Evolutionary conservation across 2,113 vertebrate species (phyloP), one percentile per base, ranked within the genome.

Genomic region (Scopus umbretta): DNA sequence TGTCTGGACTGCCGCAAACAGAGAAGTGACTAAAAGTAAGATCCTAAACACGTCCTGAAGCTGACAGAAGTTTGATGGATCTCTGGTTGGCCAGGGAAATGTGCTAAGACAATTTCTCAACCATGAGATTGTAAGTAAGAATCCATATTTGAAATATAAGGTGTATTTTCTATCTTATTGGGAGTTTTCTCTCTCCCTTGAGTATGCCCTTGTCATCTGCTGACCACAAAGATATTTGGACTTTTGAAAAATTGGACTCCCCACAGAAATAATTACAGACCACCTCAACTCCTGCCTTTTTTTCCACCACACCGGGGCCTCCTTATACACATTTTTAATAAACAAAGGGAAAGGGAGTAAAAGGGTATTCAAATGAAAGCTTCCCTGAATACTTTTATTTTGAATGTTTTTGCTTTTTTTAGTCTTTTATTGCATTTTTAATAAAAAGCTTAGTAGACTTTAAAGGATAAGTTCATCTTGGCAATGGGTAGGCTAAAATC

Each of bases 341-440:
- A 82, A 56, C 56, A 92, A 79, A 81, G 71, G 30, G 76, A 84
- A 84, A 86, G 52, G 52, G 29, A 94, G 38, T 91, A 89, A 86
- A 88, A 87, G 47, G 34, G 56, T 59, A 86, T 90, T 93, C 34
- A 92, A 86, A 96, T 80, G 23, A 95, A 95, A 86, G 75, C 59
- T 67, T 91, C 90, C 52, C 62, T 68, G 52, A 92, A 87, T 68
- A 87, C 29, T 91, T 95, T 85, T 47, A 72, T 72, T 91, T 95
- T 92, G 92, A 84, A 80, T 85, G 52, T 85, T 94, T 96, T 86
- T 61, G 65, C 91, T 95, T 73, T 20, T 81, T 94, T 96, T 56
- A 90, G 88, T 50, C 19, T 94, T 96, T 88, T 97, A 95, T 82
- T 91, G 56, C 59, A 70, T 91, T 94, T 95, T 91, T 85, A 95